A percentile compares a stretch with the other conserved stretches of the same genome.
phyloP scores from a whole-genome alignment of 2,113 vertebrate species.

The Passer montanus region DNA sequence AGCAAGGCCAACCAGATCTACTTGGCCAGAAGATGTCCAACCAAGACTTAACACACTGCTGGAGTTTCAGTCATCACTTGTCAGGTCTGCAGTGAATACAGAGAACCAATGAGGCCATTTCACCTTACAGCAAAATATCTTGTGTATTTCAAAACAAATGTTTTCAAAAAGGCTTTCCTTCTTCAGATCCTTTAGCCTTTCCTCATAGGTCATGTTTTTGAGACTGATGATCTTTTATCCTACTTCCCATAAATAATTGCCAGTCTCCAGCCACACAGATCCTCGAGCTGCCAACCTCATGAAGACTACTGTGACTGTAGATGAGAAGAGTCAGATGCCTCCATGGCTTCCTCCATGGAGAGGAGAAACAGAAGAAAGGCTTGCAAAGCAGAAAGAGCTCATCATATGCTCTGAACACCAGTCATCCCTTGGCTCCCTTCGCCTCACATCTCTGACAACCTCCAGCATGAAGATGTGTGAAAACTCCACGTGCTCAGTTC shows the following conservation, averaged over 20 bases:
- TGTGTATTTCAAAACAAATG: background rate
- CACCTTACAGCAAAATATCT: background rate
- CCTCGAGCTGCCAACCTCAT: background rate
- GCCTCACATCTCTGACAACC: background rate
- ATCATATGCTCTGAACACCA: background rate
- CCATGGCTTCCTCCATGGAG: background rate
- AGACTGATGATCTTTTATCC: background rate
- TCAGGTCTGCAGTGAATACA: background rate
- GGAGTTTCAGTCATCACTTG: background rate
- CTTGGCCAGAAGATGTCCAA: background rate
- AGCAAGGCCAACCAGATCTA: background rate
- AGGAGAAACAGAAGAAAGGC: background rate
- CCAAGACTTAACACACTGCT: background rate
- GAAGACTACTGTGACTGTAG: background rate
- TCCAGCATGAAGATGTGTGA: background rate
- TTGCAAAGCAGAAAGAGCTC: slow-evolving; percentile 11
- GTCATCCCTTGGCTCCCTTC: background rate
- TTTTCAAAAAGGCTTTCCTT: background rate
- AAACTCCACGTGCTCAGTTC: background rate
- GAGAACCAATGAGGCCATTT: background rate
- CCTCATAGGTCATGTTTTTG: background rate
- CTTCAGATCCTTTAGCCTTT: background rate
- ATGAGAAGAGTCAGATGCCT: background rate
- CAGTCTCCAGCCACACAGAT: background rate
- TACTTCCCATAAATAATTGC: background rate